Evolutionary conservation across 2,888 invertebrate genomes (phyloP).

Genomic region (Idaea aversata): DNA sequence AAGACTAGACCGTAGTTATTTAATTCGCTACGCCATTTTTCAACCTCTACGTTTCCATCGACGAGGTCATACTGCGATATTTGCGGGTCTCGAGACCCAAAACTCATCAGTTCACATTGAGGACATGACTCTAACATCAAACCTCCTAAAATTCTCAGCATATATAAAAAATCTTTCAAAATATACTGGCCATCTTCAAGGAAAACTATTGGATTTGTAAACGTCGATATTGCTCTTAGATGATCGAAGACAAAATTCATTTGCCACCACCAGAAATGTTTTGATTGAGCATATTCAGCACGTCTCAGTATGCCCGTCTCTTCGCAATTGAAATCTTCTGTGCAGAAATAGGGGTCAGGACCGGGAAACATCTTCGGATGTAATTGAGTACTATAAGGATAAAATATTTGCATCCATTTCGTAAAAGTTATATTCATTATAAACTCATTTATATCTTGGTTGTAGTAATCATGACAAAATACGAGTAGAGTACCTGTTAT

Average conservation of each 20-base stretch:
- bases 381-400: conserved; percentile 43
- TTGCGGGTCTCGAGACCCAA: conserved; percentile 36
- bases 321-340: conserved; percentile 35
- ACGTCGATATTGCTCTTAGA: conserved; percentile 24
- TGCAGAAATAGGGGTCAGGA: conserved; percentile 36
- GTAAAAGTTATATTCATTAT: conserved; percentile 32
- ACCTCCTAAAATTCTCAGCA: conserved; percentile 32
- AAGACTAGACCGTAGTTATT: conserved; percentile 41
- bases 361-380: conserved; percentile 49
- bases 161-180: conserved; percentile 42
- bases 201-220: conserved; percentile 35
- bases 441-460: conserved; percentile 30
- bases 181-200: conserved; percentile 42
- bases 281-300: conserved; percentile 36
- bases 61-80: conserved; percentile 22
- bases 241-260: conserved; percentile 44
- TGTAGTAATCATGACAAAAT: conserved; percentile 38
- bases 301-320: conserved; percentile 28
- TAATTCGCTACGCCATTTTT: conserved; percentile 33
- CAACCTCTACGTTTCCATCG: conserved; percentile 25
- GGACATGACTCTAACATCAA: conserved; percentile 29
- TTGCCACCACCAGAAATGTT: conserved; percentile 58
- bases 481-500: conserved; percentile 42
- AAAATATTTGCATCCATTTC: conserved; percentile 47
- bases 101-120: conserved; percentile 42